phyloP scores from a whole-genome alignment of 2,797 vertebrate genomes.

The Diceros bicornis region DNA sequence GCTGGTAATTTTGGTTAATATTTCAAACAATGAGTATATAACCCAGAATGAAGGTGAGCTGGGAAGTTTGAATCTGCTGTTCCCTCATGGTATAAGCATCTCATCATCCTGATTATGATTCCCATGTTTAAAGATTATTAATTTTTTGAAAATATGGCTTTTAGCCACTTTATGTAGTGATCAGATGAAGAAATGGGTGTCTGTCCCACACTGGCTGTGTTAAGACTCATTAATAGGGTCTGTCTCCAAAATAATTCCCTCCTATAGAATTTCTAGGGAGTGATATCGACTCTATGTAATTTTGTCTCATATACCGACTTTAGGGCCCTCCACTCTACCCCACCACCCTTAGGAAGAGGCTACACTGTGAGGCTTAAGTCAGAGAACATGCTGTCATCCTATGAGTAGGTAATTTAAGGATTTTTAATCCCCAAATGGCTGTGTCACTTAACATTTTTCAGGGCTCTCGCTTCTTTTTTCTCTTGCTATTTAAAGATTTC shows the following conservation, averaged over 20 bases:
- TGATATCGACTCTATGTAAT: not conserved
- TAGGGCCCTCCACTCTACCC: not conserved
- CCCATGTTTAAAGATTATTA: not conserved
- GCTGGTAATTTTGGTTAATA: not conserved
- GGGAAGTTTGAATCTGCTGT: not conserved
- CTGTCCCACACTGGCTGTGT: not conserved
- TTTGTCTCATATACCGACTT: not conserved
- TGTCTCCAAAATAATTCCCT: not conserved
- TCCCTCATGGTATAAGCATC: not conserved
- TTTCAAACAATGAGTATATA: not conserved
- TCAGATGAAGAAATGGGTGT: not conserved
- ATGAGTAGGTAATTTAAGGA: not conserved
- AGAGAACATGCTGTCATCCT: not conserved
- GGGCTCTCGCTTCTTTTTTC: not conserved
- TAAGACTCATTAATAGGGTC: not conserved
- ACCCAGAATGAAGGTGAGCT: not conserved
- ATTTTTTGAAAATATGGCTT: not conserved
- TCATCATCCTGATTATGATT: not conserved
- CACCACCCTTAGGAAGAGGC: not conserved
- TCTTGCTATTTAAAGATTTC: slow-evolving; percentile 37
- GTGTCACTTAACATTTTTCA: slow-evolving; percentile 16
- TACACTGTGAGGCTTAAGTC: not conserved
- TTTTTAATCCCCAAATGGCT: not conserved
- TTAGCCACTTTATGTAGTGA: not conserved
- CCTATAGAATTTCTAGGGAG: not conserved